phyloP scores from a whole-genome alignment of 2,113 vertebrate species.

The Rafetus swinhoei region DNA sequence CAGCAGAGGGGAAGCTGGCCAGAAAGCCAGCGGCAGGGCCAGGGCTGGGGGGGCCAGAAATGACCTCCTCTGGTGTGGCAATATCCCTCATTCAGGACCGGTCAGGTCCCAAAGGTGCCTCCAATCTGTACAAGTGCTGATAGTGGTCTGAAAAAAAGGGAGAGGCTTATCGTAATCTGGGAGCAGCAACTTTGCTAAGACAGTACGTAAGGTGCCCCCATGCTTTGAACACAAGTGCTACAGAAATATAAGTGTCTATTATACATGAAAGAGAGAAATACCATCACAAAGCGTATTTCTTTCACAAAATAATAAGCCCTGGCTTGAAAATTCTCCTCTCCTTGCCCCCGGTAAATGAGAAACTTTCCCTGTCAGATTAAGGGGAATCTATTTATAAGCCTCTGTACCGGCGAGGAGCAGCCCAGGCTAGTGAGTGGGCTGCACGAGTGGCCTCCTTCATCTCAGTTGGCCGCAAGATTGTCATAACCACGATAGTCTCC shows the following conservation, averaged over 20 bases:
- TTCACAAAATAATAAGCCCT: not conserved
- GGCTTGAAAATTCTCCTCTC: not conserved
- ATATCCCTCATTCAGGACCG: too few species aligned
- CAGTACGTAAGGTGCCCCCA: not conserved
- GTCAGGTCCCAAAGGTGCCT: too few species aligned
- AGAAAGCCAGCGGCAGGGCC: too few species aligned
- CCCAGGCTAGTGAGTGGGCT: too few species aligned
- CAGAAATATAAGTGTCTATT: not conserved
- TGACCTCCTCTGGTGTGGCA: too few species aligned
- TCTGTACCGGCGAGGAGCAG: not conserved
- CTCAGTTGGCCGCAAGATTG: too few species aligned
- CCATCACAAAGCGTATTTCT: not conserved
- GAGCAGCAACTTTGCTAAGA: not conserved
- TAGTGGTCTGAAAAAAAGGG: not conserved
- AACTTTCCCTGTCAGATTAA: not conserved
- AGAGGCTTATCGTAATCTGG: not conserved
- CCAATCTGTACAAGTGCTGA: not conserved
- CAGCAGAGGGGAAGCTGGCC: too few species aligned
- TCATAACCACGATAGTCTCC: too few species aligned
- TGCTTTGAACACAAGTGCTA: not conserved
- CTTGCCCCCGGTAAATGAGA: not conserved
- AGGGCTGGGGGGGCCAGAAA: too few species aligned
- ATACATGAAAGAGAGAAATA: not conserved
- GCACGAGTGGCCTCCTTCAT: too few species aligned
- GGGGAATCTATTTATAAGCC: not conserved